A percentile compares a stretch with the other conserved stretches of the same genome.
phyloP scores from a whole-genome alignment of 2,888 invertebrate genomes.

The Baccha elongata region DNA sequence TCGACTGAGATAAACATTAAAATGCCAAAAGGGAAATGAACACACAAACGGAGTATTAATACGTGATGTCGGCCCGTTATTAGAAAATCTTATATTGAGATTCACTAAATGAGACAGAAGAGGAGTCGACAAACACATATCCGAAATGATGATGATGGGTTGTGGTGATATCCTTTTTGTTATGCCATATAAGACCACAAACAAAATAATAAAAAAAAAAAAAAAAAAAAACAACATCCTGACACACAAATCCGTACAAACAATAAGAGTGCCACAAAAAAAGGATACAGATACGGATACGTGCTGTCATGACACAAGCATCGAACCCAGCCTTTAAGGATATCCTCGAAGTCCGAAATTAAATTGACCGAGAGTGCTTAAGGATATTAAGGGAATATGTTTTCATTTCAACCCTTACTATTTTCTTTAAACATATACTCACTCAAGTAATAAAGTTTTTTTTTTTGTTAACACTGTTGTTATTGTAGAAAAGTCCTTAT shows the following conservation, averaged over 20 bases:
- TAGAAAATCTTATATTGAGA: conserved; percentile 71
- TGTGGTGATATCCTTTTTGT: conserved; percentile 50
- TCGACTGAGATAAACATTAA: conserved; percentile 70
- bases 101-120: conserved; percentile 36
- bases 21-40: conserved; percentile 73
- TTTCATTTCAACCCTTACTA: conserved; percentile 68
- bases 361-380: conserved; percentile 74
- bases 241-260: conserved; percentile 55
- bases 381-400: conserved; percentile 73
- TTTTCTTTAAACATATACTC: conserved; percentile 65
- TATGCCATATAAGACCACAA: background rate
- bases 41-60: conserved; percentile 70
- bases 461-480: background rate
- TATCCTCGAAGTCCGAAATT: conserved; percentile 65
- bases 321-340: conserved; percentile 19
- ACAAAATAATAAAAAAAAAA: background rate
- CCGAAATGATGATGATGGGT: conserved; percentile 21
- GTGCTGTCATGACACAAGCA: conserved; percentile 51
- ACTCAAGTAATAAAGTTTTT: conserved; percentile 16
- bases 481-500: conserved; percentile 18
- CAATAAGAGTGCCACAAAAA: conserved; percentile 28
- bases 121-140: conserved; percentile 4
- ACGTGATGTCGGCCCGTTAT: conserved; percentile 68
- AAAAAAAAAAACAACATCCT: conserved; percentile 9
- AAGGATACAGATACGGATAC: conserved; percentile 49